Evolutionary conservation across 2,797 vertebrate genomes (phyloP).

Genomic region (Pseudomugil tenellus): DNA sequence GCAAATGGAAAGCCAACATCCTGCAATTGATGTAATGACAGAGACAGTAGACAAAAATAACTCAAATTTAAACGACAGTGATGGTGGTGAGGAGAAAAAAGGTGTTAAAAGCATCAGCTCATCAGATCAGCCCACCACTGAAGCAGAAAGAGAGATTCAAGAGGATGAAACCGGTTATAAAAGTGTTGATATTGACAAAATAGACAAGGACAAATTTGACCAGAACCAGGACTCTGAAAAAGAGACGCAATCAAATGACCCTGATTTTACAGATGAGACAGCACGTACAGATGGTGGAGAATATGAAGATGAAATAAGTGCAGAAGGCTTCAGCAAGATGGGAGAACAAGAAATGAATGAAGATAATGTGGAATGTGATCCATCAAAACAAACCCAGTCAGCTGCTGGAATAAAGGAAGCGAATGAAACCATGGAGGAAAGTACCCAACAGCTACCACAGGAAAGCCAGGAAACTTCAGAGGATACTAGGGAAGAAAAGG

Average conservation of each 20-base stretch:
- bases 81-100: conserved; percentile 34
- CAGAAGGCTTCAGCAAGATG: conserved; percentile 22
- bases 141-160: conserved; percentile 35
- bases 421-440: conserved; percentile 38
- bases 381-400: conserved; percentile 29
- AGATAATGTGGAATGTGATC: conserved; percentile 17
- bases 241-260: conserved; percentile 21
- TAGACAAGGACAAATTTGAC: conserved; percentile 11
- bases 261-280: conserved; percentile 30
- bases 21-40: conserved; percentile 14
- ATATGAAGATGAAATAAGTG: conserved; percentile 14
- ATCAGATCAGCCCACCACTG: conserved; percentile 34
- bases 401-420: conserved; percentile 22
- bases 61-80: conserved; percentile 39
- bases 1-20: conserved; percentile 34
- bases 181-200: conserved; percentile 19
- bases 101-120: conserved; percentile 37
- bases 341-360: conserved; percentile 33
- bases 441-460: conserved; percentile 13
- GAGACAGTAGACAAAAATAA: conserved; percentile 31
- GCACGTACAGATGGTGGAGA: conserved; percentile 33
- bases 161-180: conserved; percentile 17
- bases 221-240: conserved; percentile 35
- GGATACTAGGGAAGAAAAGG: conserved; percentile 26
- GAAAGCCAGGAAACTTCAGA: conserved; percentile 30